Evolutionary conservation across 2,888 invertebrate genomes (phyloP).

Genomic region (Zootermopsis nevadensis): DNA sequence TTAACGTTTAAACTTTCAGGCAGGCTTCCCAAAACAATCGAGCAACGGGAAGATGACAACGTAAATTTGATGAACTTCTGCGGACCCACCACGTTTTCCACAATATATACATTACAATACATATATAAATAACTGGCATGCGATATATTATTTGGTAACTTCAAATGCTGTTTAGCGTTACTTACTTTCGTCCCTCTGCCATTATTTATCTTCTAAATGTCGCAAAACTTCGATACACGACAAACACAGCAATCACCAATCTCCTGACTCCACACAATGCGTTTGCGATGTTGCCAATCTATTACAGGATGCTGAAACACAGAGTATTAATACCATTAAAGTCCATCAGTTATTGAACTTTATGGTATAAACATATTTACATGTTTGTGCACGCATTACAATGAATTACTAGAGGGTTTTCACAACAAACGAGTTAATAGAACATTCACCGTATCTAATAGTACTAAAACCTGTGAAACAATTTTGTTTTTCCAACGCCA

Average conservation of each 20-base stretch:
- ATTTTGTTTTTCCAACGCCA: no score
- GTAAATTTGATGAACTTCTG: constrained; percentile 60
- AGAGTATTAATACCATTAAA: no score
- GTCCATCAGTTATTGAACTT: no score
- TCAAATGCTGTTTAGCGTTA: constrained; percentile 40
- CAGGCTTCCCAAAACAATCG: constrained; percentile 24
- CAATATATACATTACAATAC: not conserved
- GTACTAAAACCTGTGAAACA: no score
- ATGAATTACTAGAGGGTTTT: no score
- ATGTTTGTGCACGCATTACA: no score
- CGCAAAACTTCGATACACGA: not conserved
- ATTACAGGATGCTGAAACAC: not conserved
- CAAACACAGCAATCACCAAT: constrained; percentile 45
- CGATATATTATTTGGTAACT: not conserved
- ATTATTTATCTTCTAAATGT: constrained; percentile 56
- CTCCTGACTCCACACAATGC: constrained; percentile 49
- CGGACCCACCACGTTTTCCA: constrained; percentile 18
- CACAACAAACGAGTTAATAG: no score
- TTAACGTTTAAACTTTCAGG: not conserved
- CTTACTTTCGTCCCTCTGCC: constrained; percentile 71
- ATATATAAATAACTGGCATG: constrained; percentile 30
- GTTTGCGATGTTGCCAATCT: constrained; percentile 45
- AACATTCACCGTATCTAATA: no score
- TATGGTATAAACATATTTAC: no score
- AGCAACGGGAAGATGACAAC: constrained; percentile 64